These are phyloP conservation scores for Cephus spinipes DNA, from an alignment of 2,888 invertebrate species.

Conservation along the genomic window DNA sequence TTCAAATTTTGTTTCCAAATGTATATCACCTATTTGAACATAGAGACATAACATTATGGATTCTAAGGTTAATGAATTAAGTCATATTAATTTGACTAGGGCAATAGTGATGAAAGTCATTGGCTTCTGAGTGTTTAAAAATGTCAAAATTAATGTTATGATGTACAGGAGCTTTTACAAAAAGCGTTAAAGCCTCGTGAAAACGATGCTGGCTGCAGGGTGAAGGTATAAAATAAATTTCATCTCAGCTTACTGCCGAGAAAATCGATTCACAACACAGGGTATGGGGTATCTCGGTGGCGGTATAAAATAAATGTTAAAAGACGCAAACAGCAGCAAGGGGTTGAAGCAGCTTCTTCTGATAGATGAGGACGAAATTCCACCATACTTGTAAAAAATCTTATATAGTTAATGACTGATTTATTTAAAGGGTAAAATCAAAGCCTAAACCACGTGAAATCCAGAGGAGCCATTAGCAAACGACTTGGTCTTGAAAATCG, in stretches of 20 bases:
- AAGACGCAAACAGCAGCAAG: neutral
- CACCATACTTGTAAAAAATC: neutral
- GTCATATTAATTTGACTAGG: too few species aligned
- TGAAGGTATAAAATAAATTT: neutral
- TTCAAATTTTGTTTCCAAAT: neutral
- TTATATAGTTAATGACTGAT: neutral
- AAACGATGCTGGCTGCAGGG: neutral
- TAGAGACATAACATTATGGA: neutral
- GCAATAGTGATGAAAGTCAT: neutral
- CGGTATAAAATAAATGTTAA: neutral
- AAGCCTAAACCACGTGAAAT: neutral
- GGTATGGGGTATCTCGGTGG: neutral
- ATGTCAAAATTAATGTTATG: neutral
- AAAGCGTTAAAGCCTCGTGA: neutral
- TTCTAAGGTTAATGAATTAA: neutral
- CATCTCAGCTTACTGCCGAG: neutral
- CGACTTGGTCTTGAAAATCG: conserved; percentile 2
- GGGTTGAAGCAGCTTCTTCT: neutral
- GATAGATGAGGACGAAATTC: neutral
- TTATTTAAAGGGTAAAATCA: neutral
- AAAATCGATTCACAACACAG: neutral
- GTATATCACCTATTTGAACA: neutral
- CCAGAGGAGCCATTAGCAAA: neutral
- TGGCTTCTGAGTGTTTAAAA: neutral
- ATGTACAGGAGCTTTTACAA: neutral